These are phyloP conservation scores for Cnemophilus loriae DNA, from an alignment of 2,113 vertebrate genomes.

Conservation along the genomic window DNA sequence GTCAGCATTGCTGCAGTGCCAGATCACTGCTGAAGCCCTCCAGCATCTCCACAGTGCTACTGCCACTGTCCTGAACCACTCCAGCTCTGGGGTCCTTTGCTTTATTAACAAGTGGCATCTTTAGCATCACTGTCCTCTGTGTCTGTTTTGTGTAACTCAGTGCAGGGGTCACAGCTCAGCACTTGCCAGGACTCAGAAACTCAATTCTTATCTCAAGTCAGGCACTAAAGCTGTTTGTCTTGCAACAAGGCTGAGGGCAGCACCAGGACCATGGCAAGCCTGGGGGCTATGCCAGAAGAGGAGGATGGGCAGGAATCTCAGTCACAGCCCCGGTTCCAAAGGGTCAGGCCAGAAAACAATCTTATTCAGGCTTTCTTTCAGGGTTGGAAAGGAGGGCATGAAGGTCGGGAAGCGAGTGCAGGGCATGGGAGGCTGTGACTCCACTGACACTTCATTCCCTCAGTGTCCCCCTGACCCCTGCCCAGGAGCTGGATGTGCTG, in stretches of 20 bases:
- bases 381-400: background rate
- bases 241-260: background rate
- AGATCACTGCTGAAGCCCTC: background rate
- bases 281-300: background rate
- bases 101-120: background rate
- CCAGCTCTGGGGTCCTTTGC: background rate
- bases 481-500: background rate
- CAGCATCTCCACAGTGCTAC: background rate
- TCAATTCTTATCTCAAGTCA: background rate
- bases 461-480: background rate
- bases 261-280: background rate
- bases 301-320: background rate
- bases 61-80: background rate
- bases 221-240: background rate
- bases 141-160: background rate
- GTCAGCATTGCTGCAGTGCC: slow-evolving; percentile 6
- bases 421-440: background rate
- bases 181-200: background rate
- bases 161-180: background rate
- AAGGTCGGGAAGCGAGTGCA: background rate
- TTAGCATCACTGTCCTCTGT: background rate
- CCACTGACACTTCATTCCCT: background rate
- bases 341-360: background rate
- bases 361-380: background rate
- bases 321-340: background rate